Percentiles rank a stretch among this genome's conserved stretches.
Conservation (phyloP, 2,888 invertebrate species). For the Brachynemurus nebulosus region DNA sequence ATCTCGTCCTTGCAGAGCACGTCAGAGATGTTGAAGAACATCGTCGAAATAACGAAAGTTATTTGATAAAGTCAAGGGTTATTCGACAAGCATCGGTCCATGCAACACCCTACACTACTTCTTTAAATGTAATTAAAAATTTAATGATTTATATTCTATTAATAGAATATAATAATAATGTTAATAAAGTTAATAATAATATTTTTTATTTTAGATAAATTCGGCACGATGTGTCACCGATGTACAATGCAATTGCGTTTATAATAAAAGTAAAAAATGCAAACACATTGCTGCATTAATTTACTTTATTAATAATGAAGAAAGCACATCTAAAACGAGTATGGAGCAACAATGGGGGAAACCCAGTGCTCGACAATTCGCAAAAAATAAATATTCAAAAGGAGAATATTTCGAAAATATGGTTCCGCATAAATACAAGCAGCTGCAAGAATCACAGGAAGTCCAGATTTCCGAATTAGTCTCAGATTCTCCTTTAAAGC, state of each 20-base stretch:
- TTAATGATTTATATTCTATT: too few species aligned
- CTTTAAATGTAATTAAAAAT: too few species aligned
- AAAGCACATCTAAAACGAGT: conserved; percentile 16
- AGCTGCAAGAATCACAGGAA: not conserved
- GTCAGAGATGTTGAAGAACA: conserved; percentile 14
- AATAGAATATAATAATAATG: too few species aligned
- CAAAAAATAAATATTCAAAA: conserved; percentile 16
- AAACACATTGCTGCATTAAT: conserved; percentile 8
- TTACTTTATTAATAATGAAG: conserved; percentile 13
- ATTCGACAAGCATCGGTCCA: conserved; percentile 13
- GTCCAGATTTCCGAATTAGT: conserved; percentile 5
- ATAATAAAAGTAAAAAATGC: conserved; percentile 9
- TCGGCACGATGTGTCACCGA: conserved; percentile 11
- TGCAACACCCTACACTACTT: conserved; percentile 9
- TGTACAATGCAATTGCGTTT: conserved; percentile 14
- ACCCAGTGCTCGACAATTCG: conserved; percentile 10
- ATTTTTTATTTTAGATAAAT: too few species aligned
- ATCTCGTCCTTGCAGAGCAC: conserved; percentile 12
- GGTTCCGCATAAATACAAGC: conserved; percentile 11
- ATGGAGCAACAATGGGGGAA: conserved; percentile 14
- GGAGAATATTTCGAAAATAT: conserved; percentile 14
- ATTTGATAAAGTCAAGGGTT: conserved; percentile 10
- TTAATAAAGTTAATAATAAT: too few species aligned
- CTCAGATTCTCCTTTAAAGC: conserved; percentile 4
- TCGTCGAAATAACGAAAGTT: conserved; percentile 11